Evolutionary conservation across 2,113 vertebrate genomes (phyloP).

Genomic region (Perognathus longimembris): DNA sequence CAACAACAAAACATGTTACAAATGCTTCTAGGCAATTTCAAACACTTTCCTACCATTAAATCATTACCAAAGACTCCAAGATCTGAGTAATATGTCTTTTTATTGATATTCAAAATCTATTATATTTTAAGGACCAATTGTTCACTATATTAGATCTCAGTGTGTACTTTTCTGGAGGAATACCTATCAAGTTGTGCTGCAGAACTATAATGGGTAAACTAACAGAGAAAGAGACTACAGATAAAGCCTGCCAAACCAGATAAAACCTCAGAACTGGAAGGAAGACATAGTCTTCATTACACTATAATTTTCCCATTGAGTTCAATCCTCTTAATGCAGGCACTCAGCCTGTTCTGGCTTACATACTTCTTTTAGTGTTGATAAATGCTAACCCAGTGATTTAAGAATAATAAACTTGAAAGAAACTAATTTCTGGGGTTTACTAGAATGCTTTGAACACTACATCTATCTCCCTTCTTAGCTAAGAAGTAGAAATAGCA

Average conservation of each 20-base stretch:
- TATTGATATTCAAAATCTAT: conserved; percentile 5
- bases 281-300: conserved; percentile 19
- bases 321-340: conserved; percentile 44
- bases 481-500: background rate
- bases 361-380: conserved; percentile 60
- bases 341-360: conserved; percentile 65
- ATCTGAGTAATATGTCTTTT: conserved; percentile 19
- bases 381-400: conserved; percentile 55
- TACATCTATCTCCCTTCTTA: background rate
- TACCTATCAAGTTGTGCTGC: conserved; percentile 52
- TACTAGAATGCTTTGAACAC: conserved; percentile 50
- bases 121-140: conserved; percentile 52
- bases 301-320: conserved; percentile 42
- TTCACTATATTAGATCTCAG: conserved; percentile 58
- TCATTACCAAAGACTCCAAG: background rate
- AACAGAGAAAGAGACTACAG: conserved; percentile 21
- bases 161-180: background rate
- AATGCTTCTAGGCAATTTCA: conserved; percentile 35
- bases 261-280: conserved; percentile 62
- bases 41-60: conserved; percentile 13
- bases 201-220: conserved; percentile 52
- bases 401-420: conserved; percentile 59
- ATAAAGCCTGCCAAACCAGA: background rate
- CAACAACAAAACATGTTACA: conserved; percentile 38
- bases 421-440: background rate